Percentiles rank a stretch among this genome's conserved stretches.
phyloP scores from a whole-genome alignment of 2,113 vertebrate species.

The Hemicordylus capensis region DNA sequence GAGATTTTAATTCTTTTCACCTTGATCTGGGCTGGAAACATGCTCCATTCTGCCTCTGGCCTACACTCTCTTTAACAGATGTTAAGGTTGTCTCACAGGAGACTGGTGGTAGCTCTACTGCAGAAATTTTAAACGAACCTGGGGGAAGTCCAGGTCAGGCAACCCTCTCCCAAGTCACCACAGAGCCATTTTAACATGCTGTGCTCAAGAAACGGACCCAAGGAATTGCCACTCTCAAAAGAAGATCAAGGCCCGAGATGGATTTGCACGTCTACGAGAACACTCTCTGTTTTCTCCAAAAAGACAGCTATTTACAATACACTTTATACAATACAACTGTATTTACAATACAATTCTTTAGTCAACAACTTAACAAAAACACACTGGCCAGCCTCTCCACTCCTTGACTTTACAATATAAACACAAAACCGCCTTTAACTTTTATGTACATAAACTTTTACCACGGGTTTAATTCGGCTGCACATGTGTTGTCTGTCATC shows the following conservation, averaged over 20 bases:
- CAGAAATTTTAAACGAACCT: no score
- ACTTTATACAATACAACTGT: no score
- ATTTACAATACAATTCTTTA: background rate
- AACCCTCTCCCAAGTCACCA: no score
- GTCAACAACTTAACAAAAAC: background rate
- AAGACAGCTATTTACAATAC: background rate
- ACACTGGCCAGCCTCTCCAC: background rate
- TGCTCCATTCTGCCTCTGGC: no score
- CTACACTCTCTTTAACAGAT: no score
- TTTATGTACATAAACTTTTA: background rate
- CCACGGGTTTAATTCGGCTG: no score
- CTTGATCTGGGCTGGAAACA: no score
- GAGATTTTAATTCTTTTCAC: no score
- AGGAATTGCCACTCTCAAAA: background rate
- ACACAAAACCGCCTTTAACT: background rate
- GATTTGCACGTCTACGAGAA: background rate
- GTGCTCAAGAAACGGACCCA: background rate
- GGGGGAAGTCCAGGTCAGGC: no score
- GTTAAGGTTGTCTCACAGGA: no score
- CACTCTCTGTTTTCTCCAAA: background rate
- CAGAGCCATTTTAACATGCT: slow-evolving; percentile 1
- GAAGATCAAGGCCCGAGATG: background rate
- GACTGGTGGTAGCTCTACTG: no score
- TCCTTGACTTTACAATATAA: background rate
- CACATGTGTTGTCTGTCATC: background rate